Base-by-base conservation (phyloP, 2,113 vertebrate species). In the Cnemophilus loriae region DNA sequence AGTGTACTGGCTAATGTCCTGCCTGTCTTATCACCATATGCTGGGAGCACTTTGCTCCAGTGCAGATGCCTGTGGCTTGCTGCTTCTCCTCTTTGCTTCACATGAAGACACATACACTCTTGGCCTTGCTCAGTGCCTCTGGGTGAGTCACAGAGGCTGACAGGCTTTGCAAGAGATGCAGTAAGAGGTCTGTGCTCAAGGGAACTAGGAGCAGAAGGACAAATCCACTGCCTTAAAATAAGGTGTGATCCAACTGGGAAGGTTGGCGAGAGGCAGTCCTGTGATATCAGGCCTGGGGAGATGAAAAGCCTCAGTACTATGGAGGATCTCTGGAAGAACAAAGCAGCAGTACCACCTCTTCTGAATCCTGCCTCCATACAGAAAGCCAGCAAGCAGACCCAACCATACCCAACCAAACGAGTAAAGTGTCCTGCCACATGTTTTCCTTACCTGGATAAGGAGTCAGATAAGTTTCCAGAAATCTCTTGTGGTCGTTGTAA, bases 401-500 rank as follows among this genome's bases (percentile, higher is more conserved):
- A 73, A 16, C 26, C 3, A 8, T 24, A 80, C 32, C 19, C 19
- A 82, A 27, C 5, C 28, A 68, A 69, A 73, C 3, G 8, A 16
- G 20, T 81, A 11, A 44, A 32, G 35, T 44, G 55, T 78, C n/a
- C 55, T 65, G 23, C 28, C 32, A 23, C 3, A 0, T 0, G 0
- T 86, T 91, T 65, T 59, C 30, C 77, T 91, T 97, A 98, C 98
- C 98, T 83, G 98, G 98, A 83, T 97, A 95, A 57, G 96, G 97
- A 91, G 93, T 98, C 95, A 98, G 97, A 84, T 98, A 98, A 11
- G 98, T 98, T 93, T 98, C 97, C 37, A 97, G 84, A 89, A 98
- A 98, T 75, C 98, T 98, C 93, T 98, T 96, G 89, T 98, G 98
- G 96, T 98, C 57, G 19, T 98, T 98, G 64, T 98, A 98, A 95